Evolutionary conservation across 2,113 vertebrate genomes (phyloP).

Genomic region (Epinephelus fuscoguttatus): DNA sequence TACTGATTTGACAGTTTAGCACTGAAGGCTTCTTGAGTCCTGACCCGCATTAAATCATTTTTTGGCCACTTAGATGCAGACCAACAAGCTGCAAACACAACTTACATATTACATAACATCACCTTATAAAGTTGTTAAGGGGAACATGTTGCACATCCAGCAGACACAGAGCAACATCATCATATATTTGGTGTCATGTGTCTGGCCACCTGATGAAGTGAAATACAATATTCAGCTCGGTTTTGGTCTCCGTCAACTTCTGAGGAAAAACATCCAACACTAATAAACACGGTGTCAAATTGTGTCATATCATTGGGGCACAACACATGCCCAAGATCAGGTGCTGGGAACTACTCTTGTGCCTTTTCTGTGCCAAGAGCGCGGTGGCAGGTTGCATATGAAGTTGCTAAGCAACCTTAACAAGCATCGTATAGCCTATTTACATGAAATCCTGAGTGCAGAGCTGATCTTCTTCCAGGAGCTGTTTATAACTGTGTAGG

Average conservation of each 20-base stretch:
- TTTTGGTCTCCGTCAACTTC: background rate
- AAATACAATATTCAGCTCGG: background rate
- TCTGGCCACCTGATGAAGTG: background rate
- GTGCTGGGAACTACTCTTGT: too few relatives aligned
- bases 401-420: too few relatives aligned
- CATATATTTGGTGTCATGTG: background rate
- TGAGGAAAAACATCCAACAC: background rate
- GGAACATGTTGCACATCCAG: background rate
- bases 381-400: too few relatives aligned
- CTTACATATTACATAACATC: background rate
- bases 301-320: too few relatives aligned
- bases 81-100: background rate
- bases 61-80: background rate
- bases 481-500: too few relatives aligned
- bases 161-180: background rate
- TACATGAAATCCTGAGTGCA: too few relatives aligned
- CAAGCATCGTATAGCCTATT: too few relatives aligned
- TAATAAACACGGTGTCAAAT: too few relatives aligned
- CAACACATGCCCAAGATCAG: too few relatives aligned
- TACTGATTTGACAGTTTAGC: background rate
- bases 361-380: too few relatives aligned
- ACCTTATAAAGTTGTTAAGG: background rate
- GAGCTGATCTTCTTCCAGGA: too few relatives aligned
- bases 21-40: background rate
- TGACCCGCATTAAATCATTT: background rate